Conservation (phyloP, 2,797 vertebrate genomes). For the Telmatherina bonti region DNA sequence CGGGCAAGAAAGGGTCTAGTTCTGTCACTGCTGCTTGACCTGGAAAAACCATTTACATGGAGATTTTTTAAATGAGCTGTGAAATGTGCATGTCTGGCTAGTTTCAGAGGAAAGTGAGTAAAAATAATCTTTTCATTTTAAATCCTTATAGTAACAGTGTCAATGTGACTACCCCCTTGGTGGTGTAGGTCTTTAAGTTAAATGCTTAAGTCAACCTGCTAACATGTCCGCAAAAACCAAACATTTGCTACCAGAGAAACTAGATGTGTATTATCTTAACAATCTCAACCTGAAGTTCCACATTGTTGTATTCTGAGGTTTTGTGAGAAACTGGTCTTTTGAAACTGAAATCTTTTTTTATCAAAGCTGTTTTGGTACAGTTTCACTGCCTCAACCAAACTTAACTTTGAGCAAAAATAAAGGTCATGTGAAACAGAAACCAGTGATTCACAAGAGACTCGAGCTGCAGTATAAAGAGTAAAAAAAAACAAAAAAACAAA, state of each 20-base stretch:
- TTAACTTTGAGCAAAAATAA: neutral
- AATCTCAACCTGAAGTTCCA: neutral
- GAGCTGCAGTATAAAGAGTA: neutral
- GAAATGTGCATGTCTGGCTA: conserved; percentile 14
- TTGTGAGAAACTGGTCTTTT: too few species aligned
- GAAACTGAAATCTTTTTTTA: neutral
- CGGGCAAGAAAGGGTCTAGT: conserved; percentile 59
- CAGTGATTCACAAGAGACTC: neutral
- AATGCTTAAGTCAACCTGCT: neutral
- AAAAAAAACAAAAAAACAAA: neutral
- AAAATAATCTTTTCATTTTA: too few species aligned
- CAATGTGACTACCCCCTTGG: too few species aligned
- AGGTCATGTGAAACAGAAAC: neutral
- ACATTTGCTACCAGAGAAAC: neutral
- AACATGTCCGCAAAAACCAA: neutral
- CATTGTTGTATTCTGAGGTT: too few species aligned
- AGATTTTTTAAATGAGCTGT: conserved; percentile 57
- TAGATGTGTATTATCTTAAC: neutral
- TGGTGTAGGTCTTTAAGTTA: neutral
- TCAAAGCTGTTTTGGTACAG: neutral
- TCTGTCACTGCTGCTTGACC: conserved; percentile 74
- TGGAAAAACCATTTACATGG: conserved; percentile 60
- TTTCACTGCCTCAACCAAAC: neutral
- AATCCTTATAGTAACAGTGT: too few species aligned
- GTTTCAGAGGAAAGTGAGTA: neutral